Conservation (phyloP, 2,888 invertebrate genomes). For the Timema cristinae region DNA sequence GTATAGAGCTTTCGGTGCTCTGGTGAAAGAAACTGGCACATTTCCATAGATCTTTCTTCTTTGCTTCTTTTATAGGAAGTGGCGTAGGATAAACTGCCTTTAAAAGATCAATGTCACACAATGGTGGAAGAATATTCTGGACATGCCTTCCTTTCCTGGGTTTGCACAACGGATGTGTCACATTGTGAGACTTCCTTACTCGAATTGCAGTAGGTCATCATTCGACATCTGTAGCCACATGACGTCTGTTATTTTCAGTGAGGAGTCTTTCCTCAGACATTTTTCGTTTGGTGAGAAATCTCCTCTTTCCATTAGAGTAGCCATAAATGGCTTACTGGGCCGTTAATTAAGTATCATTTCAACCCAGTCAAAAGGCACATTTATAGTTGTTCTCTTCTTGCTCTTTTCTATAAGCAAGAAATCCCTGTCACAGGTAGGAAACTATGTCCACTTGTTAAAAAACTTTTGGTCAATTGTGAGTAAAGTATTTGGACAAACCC, state of each 20-base stretch:
- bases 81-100: conserved; percentile 1
- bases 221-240: background rate
- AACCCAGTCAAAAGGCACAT: background rate
- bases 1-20: too few species aligned
- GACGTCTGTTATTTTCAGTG: too few species aligned
- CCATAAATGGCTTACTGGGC: background rate
- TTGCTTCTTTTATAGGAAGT: background rate
- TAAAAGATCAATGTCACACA: background rate
- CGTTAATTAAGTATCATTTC: background rate
- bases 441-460: background rate
- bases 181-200: conserved; percentile 4
- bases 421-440: background rate
- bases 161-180: background rate
- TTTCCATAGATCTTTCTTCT: background rate
- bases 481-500: background rate
- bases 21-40: too few species aligned
- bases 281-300: too few species aligned
- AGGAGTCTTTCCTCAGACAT: too few species aligned
- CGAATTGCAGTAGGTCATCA: conserved; percentile 3
- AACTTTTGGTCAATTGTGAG: background rate
- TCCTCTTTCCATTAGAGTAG: background rate
- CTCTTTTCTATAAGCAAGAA: background rate
- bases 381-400: background rate
- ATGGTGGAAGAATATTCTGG: background rate
- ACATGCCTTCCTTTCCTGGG: background rate